These are phyloP conservation scores for Agraylea sexmaculata DNA, from an alignment of 1,140 invertebrate genomes.

Conservation along the genomic window DNA sequence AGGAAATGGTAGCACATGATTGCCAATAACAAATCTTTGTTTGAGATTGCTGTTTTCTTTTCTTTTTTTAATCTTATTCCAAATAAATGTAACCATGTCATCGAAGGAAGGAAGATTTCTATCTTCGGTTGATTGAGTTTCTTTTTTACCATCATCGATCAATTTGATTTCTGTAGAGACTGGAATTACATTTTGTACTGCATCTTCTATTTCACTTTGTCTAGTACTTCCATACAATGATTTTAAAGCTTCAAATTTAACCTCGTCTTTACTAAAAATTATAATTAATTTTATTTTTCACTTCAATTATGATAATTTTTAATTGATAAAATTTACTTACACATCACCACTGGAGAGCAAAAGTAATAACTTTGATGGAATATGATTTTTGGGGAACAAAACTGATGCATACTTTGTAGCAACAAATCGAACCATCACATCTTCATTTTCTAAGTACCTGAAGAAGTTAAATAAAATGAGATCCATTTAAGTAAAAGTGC, in stretches of 20 bases:
- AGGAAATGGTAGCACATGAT: constrained; percentile 54
- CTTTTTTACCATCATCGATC: constrained; percentile 22
- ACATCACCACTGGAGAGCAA: constrained; percentile 74
- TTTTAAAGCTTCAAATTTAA: constrained; percentile 58
- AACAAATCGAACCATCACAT: constrained; percentile 64
- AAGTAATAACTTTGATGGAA: constrained; percentile 70
- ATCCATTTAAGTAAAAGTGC: constrained; percentile 10
- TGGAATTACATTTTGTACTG: constrained; percentile 31
- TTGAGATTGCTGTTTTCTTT: constrained; percentile 43
- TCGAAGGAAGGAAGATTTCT: constrained; percentile 44
- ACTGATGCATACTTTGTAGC: constrained; percentile 70
- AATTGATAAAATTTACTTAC: constrained; percentile 35
- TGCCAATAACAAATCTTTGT: constrained; percentile 47
- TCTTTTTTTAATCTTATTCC: constrained; percentile 48
- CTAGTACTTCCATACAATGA: constrained; percentile 51
- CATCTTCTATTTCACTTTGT: constrained; percentile 39
- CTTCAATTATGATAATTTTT: constrained; percentile 20
- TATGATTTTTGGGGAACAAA: constrained; percentile 69
- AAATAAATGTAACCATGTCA: constrained; percentile 49
- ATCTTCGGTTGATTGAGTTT: constrained; percentile 6
- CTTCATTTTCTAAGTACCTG: constrained; percentile 51
- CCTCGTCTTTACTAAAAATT: constrained; percentile 58
- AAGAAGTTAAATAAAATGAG: constrained; percentile 9
- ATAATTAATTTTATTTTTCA: constrained; percentile 11
- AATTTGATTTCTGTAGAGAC: neutral